phyloP scores from a whole-genome alignment of 2,888 invertebrate species.

The Aporophyla nigra region DNA sequence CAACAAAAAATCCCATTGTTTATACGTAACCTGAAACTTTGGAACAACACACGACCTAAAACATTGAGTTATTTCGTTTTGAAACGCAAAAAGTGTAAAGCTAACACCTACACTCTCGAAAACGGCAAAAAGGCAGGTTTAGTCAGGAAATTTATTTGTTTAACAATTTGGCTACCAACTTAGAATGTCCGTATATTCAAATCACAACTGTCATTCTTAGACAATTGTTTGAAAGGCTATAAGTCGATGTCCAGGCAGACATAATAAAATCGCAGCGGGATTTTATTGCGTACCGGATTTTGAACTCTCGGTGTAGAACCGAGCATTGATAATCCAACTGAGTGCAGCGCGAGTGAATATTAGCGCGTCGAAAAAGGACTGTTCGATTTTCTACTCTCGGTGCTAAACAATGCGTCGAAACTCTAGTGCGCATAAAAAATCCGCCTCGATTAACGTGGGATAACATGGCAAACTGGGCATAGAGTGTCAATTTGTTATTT shows the following conservation, averaged over 20 bases:
- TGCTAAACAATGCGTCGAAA: too few relatives aligned
- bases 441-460: too few relatives aligned
- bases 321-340: too few relatives aligned
- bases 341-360: too few relatives aligned
- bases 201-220: neutral
- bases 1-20: constrained; percentile 68
- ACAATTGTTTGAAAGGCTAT: neutral
- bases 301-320: too few relatives aligned
- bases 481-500: neutral
- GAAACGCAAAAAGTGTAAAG: constrained; percentile 45
- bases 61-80: constrained; percentile 56
- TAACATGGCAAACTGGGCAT: neutral
- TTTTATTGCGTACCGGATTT: too few relatives aligned
- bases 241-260: too few relatives aligned
- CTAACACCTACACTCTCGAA: constrained; percentile 8
- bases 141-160: neutral
- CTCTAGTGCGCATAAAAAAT: too few relatives aligned
- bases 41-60: constrained; percentile 53
- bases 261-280: too few relatives aligned
- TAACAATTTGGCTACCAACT: neutral
- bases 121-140: constrained; percentile 4
- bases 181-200: neutral
- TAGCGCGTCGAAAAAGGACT: too few relatives aligned
- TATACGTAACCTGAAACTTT: constrained; percentile 71
- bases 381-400: too few relatives aligned